Conservation (phyloP, 2,888 invertebrate genomes). For the Dendrolimus pini region DNA sequence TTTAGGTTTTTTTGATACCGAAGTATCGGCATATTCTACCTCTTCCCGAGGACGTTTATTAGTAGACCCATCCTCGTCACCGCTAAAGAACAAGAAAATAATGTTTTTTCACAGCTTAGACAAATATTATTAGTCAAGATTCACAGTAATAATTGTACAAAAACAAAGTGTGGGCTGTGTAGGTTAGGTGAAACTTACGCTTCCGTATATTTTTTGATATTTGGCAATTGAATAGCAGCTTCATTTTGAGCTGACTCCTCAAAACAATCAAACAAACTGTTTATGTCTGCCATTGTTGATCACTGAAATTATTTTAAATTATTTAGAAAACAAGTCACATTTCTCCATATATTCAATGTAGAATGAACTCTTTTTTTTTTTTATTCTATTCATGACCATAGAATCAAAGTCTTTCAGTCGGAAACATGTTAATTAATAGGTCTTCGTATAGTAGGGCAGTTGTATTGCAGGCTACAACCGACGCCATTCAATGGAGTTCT, state of each 20-base stretch:
- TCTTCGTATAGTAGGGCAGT: no score
- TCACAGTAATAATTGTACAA: no score
- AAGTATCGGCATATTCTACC: conserved; percentile 46
- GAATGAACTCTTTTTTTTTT: no score
- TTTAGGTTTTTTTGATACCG: conserved; percentile 41
- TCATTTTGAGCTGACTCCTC: conserved; percentile 42
- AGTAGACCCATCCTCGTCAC: conserved; percentile 9
- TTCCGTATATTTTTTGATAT: conserved; percentile 27
- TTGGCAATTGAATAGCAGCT: conserved; percentile 40
- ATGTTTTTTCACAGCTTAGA: not conserved
- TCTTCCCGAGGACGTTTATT: conserved; percentile 55
- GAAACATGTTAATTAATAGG: no score
- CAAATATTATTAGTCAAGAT: no score
- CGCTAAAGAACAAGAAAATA: conserved; percentile 4
- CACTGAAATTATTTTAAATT: not conserved
- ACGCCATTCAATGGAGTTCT: no score
- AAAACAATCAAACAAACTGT: conserved; percentile 63
- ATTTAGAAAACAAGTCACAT: not conserved
- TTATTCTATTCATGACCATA: no score
- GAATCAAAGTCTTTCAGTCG: no score
- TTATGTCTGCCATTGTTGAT: conserved; percentile 45
- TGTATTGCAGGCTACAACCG: no score
- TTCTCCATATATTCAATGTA: no score
- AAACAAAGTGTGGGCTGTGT: conserved; percentile 30
- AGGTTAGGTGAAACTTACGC: conserved; percentile 49